Evolutionary conservation across 2,113 vertebrate species (phyloP).

Genomic region (Anoura caudifer): DNA sequence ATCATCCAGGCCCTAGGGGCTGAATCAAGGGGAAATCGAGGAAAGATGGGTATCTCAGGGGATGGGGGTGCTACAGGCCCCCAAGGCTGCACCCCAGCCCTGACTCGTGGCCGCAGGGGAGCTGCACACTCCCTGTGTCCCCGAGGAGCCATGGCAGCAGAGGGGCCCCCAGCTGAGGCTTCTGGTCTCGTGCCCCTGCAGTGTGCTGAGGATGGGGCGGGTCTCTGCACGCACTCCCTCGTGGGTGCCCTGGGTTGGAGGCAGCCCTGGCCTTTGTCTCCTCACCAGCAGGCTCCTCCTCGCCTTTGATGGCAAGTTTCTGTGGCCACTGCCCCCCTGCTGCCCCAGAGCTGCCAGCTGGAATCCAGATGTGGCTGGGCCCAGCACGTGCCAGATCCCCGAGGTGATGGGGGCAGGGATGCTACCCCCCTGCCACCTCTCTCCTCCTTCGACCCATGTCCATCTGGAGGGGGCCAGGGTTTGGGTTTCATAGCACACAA

Average conservation of each 20-base stretch:
- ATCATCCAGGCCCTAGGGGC: background rate
- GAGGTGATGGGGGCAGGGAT: background rate
- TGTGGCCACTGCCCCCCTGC: background rate
- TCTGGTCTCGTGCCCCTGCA: accelerated
- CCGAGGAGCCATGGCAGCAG: accelerated
- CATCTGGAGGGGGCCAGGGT: accelerated
- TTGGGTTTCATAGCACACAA: slow-evolving; percentile 44
- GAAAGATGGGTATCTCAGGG: accelerated
- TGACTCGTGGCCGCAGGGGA: background rate
- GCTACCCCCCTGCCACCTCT: background rate
- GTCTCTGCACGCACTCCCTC: background rate
- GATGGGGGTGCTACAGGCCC: accelerated
- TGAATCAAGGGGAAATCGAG: background rate
- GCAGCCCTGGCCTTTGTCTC: background rate
- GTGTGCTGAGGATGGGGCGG: accelerated
- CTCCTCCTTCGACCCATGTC: background rate
- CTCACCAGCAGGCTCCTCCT: background rate
- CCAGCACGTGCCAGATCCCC: background rate
- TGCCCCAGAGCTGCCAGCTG: slow-evolving; percentile 28
- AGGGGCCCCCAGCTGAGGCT: background rate
- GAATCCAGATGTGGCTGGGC: slow-evolving; percentile 49
- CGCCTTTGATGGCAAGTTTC: background rate
- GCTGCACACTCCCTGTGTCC: background rate
- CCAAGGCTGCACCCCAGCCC: background rate
- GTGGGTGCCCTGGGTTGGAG: background rate